Conservation (phyloP, 2,888 invertebrate species). For the Podabrus alpinus region DNA sequence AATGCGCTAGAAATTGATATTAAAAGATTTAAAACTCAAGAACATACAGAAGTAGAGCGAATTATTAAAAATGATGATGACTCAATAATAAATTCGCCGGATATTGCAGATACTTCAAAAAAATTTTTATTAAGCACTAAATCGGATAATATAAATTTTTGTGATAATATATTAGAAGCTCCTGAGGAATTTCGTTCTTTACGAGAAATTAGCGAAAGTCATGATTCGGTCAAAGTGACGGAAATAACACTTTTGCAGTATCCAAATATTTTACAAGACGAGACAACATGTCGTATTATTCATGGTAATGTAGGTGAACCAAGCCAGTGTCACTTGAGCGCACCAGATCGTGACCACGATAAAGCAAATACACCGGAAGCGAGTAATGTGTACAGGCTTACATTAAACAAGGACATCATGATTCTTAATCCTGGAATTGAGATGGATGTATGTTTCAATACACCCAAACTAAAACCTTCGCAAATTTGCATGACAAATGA, state of each 20-base stretch:
- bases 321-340: constrained; percentile 19
- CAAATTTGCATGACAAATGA: constrained; percentile 27
- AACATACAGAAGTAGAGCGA: background rate
- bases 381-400: constrained; percentile 19
- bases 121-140: background rate
- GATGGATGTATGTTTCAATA: background rate
- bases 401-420: constrained; percentile 18
- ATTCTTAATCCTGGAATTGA: constrained; percentile 17
- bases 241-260: background rate
- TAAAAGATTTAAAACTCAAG: constrained; percentile 6
- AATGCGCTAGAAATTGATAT: constrained; percentile 11
- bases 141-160: background rate
- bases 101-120: background rate
- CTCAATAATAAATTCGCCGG: background rate
- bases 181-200: constrained; percentile 41
- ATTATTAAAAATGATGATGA: background rate
- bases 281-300: constrained; percentile 6
- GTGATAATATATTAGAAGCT: constrained; percentile 38
- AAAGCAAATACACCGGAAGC: constrained; percentile 26
- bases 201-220: background rate
- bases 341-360: constrained; percentile 26
- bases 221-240: too few relatives aligned
- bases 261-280: constrained; percentile 1
- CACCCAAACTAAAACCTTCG: background rate
- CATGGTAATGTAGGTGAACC: constrained; percentile 20